phyloP scores from a whole-genome alignment of 1,140 invertebrate species.

The Maniola jurtina region DNA sequence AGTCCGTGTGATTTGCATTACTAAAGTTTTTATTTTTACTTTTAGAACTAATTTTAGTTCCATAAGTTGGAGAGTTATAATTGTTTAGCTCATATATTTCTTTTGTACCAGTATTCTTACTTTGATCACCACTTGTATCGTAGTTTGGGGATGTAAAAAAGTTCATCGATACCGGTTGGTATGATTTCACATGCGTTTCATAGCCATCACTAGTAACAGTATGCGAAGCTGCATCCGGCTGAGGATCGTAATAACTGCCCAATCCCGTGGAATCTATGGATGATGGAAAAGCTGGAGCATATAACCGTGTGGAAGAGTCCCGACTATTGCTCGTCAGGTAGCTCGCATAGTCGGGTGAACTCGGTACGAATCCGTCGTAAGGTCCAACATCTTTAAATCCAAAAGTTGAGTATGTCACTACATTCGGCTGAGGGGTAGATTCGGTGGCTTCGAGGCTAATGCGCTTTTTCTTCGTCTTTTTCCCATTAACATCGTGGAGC shows the following conservation, averaged over 20 bases:
- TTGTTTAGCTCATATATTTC: conserved; percentile 28
- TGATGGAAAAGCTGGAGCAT: conserved; percentile 66
- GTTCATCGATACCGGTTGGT: conserved; percentile 41
- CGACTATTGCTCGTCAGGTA: conserved; percentile 47
- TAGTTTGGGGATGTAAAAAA: conserved; percentile 46
- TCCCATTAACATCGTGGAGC: conserved; percentile 41
- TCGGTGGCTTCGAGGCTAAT: conserved; percentile 45
- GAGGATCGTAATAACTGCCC: conserved; percentile 42
- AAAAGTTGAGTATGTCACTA: conserved; percentile 66
- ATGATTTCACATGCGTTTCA: conserved; percentile 9
- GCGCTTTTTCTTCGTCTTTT: conserved; percentile 49
- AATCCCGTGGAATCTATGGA: conserved; percentile 51
- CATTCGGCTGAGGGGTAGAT: conserved; percentile 56
- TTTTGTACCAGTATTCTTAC: conserved; percentile 24
- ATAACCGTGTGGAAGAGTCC: conserved; percentile 57
- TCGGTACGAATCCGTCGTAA: conserved; percentile 65
- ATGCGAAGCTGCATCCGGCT: conserved; percentile 32
- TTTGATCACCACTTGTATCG: conserved; percentile 37
- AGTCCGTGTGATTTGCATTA: conserved; percentile 47
- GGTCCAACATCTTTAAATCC: conserved; percentile 67
- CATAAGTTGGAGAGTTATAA: conserved; percentile 54
- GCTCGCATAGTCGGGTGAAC: conserved; percentile 59
- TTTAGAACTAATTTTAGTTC: conserved; percentile 59
- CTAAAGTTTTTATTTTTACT: conserved; percentile 42
- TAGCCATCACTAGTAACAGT: conserved; percentile 32